Conservation (phyloP, 1,140 invertebrate species). For the Drosophila albomicans region DNA sequence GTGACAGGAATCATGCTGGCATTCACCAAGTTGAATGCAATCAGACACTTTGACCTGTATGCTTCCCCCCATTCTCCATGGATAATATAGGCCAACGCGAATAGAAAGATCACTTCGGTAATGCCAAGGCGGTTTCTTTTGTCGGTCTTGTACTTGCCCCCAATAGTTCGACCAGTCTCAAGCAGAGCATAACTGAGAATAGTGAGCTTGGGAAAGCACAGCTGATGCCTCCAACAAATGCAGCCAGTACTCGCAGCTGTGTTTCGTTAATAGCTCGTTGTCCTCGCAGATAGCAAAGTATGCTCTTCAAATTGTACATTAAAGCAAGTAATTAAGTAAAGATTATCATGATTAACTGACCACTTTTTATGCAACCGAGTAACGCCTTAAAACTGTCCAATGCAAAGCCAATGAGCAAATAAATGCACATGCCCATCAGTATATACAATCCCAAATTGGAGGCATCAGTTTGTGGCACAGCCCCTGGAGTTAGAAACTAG, state of each 20-base stretch:
- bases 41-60: too few relatives aligned
- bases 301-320: constrained; percentile 27
- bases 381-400: constrained; percentile 57
- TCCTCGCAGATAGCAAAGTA: constrained; percentile 37
- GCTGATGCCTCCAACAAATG: constrained; percentile 6
- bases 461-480: not conserved
- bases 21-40: too few relatives aligned
- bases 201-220: constrained; percentile 49
- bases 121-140: constrained; percentile 19
- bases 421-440: not conserved
- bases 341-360: constrained; percentile 30
- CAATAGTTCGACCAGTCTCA: constrained; percentile 36
- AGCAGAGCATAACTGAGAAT: constrained; percentile 53
- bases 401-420: constrained; percentile 46
- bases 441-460: constrained; percentile 18
- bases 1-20: too few relatives aligned
- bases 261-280: not conserved
- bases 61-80: too few relatives aligned
- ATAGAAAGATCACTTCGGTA: constrained; percentile 35
- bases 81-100: constrained; percentile 54
- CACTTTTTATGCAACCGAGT: constrained; percentile 48
- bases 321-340: not conserved
- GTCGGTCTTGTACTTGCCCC: constrained; percentile 8
- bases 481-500: constrained; percentile 57
- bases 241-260: constrained; percentile 37